Evolutionary conservation across 2,888 invertebrate species (phyloP).

Genomic region (Selenia dentaria): DNA sequence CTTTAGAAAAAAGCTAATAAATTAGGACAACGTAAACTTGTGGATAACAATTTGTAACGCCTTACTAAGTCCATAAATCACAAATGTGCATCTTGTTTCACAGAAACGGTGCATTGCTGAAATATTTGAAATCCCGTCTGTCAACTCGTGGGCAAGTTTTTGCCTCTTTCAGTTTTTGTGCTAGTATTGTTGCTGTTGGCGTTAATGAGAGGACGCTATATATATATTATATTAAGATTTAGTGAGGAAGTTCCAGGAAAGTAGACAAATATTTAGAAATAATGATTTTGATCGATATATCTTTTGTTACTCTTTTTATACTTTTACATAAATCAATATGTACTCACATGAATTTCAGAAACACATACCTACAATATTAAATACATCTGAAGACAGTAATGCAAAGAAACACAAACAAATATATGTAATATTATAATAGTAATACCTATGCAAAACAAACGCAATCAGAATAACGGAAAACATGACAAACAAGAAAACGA

Average conservation of each 20-base stretch:
- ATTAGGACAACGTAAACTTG: constrained; percentile 56
- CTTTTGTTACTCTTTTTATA: no score
- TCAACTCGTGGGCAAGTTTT: constrained; percentile 69
- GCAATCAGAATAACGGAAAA: constrained; percentile 29
- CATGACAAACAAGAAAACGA: constrained; percentile 67
- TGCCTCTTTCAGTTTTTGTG: constrained; percentile 59
- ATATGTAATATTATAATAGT: no score
- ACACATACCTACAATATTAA: no score
- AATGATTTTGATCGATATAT: no score
- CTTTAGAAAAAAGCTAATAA: constrained; percentile 46
- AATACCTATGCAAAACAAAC: constrained; percentile 17
- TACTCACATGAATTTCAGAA: no score
- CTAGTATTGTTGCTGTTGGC: constrained; percentile 48
- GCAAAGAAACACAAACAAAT: no score
- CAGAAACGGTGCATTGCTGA: constrained; percentile 73
- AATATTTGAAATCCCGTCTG: constrained; percentile 78
- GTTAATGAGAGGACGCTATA: constrained; percentile 65
- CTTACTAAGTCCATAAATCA: constrained; percentile 72
- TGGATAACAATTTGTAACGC: constrained; percentile 74
- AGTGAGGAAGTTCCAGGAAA: no score
- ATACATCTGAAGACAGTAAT: no score
- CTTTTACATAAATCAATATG: no score
- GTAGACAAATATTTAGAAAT: no score
- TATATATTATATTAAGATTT: not conserved
- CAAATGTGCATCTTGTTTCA: constrained; percentile 70